phyloP scores from a whole-genome alignment of 2,888 invertebrate genomes.

The Andrena hattorfiana region DNA sequence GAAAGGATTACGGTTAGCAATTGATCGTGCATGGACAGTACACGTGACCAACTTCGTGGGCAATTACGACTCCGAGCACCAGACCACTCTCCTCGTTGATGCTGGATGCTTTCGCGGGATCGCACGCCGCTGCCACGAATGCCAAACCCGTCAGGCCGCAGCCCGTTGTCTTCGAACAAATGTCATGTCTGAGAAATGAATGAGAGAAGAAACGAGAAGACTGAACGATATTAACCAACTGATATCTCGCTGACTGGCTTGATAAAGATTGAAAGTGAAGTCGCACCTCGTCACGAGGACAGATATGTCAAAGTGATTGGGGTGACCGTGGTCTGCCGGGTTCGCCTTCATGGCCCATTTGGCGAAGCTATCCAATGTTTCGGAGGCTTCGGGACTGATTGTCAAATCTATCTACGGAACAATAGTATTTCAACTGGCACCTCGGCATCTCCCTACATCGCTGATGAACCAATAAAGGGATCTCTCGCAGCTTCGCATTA shows the following conservation, averaged over 20 bases:
- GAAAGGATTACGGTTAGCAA: conserved; percentile 27
- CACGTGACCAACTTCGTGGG: conserved; percentile 97
- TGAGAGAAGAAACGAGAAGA: too few species aligned
- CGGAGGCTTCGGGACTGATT: conserved; percentile 86
- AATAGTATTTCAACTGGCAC: not conserved
- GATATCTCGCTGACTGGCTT: not conserved
- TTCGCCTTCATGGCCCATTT: conserved; percentile 89
- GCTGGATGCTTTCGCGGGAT: conserved; percentile 93
- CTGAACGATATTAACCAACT: too few species aligned
- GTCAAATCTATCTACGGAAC: conserved; percentile 84
- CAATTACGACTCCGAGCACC: conserved; percentile 94
- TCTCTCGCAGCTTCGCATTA: conserved; percentile 72
- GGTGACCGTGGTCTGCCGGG: conserved; percentile 90
- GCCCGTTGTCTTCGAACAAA: conserved; percentile 72
- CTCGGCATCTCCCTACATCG: not conserved
- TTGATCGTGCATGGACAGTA: conserved; percentile 85
- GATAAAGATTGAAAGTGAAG: not conserved
- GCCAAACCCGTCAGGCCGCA: conserved; percentile 94
- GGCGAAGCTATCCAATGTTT: conserved; percentile 88
- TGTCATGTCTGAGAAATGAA: conserved; percentile 71
- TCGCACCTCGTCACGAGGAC: conserved; percentile 91
- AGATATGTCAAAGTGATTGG: conserved; percentile 95
- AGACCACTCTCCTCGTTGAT: conserved; percentile 97
- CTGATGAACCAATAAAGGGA: not conserved
- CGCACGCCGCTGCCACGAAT: conserved; percentile 96